A percentile compares a stretch with the other conserved stretches of the same genome.
These are phyloP conservation scores for Calyptomena viridis DNA, from an alignment of 2,113 vertebrate genomes.

Conservation along the genomic window DNA sequence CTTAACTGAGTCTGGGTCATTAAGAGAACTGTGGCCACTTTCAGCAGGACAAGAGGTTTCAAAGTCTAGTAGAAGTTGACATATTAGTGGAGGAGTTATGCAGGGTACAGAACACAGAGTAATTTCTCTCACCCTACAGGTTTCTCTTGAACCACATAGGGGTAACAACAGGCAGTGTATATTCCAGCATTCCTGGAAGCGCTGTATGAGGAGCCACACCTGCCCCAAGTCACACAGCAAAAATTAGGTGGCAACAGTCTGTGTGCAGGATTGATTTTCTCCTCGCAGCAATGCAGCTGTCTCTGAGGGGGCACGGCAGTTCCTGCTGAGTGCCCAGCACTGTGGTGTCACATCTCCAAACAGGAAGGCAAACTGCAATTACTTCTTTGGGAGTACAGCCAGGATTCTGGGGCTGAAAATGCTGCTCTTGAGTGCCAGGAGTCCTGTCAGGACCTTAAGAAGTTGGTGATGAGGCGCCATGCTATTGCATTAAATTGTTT, in stretches of 20 bases:
- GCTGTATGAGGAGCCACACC: neutral
- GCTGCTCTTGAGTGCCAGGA: neutral
- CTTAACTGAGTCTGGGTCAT: neutral
- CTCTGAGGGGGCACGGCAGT: neutral
- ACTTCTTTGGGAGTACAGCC: neutral
- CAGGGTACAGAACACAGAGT: neutral
- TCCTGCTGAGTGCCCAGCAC: neutral
- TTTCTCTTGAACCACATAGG: neutral
- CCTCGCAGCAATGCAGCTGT: conserved; percentile 3
- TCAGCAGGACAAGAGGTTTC: neutral
- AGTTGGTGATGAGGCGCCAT: neutral
- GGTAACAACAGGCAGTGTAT: neutral
- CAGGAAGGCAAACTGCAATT: conserved; percentile 26
- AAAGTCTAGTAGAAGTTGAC: neutral
- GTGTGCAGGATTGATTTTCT: neutral
- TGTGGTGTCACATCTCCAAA: neutral
- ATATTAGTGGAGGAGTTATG: neutral
- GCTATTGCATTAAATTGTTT: neutral
- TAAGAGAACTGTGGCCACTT: neutral
- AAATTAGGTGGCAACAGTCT: neutral
- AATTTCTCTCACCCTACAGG: neutral
- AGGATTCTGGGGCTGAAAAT: neutral
- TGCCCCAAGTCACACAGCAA: neutral
- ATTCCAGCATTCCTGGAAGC: neutral
- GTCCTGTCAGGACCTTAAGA: neutral